A percentile compares a stretch with the other conserved stretches of the same genome.
Evolutionary conservation across 2,113 vertebrate genomes (phyloP).

Genomic region (Sardina pilchardus): DNA sequence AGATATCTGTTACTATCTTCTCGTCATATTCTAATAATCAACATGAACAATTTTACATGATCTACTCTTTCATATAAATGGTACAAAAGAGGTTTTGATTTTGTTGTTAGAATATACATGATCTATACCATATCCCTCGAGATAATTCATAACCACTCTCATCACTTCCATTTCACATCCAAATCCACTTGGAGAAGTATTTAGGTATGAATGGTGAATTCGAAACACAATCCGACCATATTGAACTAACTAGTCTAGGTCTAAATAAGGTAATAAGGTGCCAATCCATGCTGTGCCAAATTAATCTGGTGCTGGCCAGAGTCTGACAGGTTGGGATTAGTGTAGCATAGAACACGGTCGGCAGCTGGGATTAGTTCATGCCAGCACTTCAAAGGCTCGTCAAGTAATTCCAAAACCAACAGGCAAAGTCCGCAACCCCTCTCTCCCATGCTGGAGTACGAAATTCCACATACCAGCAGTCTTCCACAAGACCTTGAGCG

Average conservation of each 20-base stretch:
- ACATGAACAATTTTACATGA: neutral
- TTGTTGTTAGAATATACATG: neutral
- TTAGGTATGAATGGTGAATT: no score
- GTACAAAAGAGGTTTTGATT: neutral
- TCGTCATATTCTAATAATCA: neutral
- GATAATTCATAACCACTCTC: neutral
- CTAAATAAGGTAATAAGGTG: neutral
- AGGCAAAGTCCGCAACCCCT: neutral
- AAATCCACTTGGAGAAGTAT: no score
- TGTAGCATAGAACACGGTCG: constrained; percentile 14
- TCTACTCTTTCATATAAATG: neutral
- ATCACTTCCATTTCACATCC: no score
- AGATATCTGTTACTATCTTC: neutral
- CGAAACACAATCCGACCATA: neutral
- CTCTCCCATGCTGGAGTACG: neutral
- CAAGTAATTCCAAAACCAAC: neutral
- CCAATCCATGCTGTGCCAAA: neutral
- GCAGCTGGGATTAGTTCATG: constrained; percentile 79
- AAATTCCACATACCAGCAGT: neutral
- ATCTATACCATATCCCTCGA: neutral
- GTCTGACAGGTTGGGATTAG: constrained; percentile 64
- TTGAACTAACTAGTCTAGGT: neutral
- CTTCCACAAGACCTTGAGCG: neutral
- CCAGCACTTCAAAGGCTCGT: constrained; percentile 77
- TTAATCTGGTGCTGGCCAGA: constrained; percentile 54